A percentile compares a stretch with the other conserved stretches of the same genome.
Evolutionary conservation across 2,797 vertebrate species (phyloP).

Genomic region (Ctenopoma kingsleyae): DNA sequence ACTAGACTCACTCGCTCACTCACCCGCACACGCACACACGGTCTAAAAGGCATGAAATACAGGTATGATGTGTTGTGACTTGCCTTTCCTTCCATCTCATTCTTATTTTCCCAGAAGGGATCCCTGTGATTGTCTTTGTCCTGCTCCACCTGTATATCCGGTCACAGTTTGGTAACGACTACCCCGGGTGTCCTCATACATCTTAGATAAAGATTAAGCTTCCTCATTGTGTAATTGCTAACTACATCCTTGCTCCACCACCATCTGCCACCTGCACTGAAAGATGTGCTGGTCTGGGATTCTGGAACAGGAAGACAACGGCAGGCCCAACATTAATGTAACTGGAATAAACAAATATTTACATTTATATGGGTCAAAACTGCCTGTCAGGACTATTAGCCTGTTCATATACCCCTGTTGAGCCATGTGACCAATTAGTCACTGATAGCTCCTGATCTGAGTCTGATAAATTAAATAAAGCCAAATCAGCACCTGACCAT

Average conservation of each 20-base stretch:
- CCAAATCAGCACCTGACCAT: no score
- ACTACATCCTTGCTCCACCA: neutral
- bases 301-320: neutral
- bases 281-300: neutral
- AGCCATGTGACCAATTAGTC: no score
- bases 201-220: conserved; percentile 8
- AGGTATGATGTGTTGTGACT: conserved; percentile 52
- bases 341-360: neutral
- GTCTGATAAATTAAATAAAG: no score
- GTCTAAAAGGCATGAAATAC: conserved; percentile 34
- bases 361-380: neutral
- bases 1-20: no score
- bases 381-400: no score
- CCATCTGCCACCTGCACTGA: neutral
- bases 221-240: conserved; percentile 19
- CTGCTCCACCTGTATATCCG: neutral
- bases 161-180: conserved; percentile 16
- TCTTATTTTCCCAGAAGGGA: conserved; percentile 23
- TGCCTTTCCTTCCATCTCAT: conserved; percentile 49
- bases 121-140: neutral
- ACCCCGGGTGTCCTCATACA: conserved; percentile 6
- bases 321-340: neutral
- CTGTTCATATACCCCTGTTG: no score
- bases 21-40: neutral
- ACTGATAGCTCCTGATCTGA: no score